A percentile compares a stretch with the other conserved stretches of the same genome.
Conservation (phyloP, 2,797 vertebrate genomes). For the Tenualosa thibaudeaui region DNA sequence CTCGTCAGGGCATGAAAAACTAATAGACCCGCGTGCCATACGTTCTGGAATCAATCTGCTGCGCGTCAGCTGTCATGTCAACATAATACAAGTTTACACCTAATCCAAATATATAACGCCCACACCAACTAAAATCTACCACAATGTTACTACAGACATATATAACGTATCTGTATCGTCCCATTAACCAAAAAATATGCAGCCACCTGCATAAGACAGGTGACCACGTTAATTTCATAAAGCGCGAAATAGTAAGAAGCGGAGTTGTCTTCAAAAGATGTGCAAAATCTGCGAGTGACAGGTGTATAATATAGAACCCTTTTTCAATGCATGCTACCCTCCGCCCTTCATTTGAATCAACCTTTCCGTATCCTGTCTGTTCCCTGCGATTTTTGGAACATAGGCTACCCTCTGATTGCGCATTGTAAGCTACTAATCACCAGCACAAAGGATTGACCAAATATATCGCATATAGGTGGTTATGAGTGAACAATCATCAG, state of each 20-base stretch:
- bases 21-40: neutral
- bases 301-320: neutral
- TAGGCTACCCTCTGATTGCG: slow-evolving; percentile 33
- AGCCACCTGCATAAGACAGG: slow-evolving; percentile 16
- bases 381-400: slow-evolving; percentile 22
- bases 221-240: neutral
- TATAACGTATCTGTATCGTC: neutral
- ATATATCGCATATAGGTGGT: neutral
- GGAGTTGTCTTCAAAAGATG: neutral
- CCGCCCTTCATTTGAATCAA: neutral
- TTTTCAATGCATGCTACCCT: slow-evolving; percentile 10
- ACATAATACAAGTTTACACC: slow-evolving; percentile 8
- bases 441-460: neutral
- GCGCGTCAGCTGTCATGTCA: slow-evolving; percentile 2
- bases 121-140: neutral
- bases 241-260: neutral
- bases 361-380: slow-evolving; percentile 11
- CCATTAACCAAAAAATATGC: neutral
- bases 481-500: neutral
- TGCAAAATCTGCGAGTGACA: neutral
- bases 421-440: slow-evolving; percentile 26
- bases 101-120: neutral
- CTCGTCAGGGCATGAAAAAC: neutral
- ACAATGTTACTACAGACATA: neutral
- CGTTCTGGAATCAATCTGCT: neutral